Conservation (phyloP, 2,797 vertebrate species). For the Takifugu ocellatus region DNA sequence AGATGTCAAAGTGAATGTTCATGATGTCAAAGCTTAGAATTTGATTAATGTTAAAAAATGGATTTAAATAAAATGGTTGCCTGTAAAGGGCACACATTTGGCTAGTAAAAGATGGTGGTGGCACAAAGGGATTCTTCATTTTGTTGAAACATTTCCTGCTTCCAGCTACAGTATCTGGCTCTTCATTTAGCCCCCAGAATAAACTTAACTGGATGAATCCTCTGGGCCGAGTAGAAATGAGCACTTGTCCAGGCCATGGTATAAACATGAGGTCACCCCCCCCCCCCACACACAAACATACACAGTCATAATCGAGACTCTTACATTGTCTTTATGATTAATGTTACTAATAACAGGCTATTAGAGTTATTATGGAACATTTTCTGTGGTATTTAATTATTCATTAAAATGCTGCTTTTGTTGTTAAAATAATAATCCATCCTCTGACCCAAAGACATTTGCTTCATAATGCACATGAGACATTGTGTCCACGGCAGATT, state of each 20-base stretch:
- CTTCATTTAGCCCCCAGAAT: slow-evolving; percentile 24
- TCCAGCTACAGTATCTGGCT: slow-evolving; percentile 5
- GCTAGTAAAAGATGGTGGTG: slow-evolving; percentile 9
- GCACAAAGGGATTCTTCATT: slow-evolving; percentile 26
- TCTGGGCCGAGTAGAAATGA: slow-evolving; percentile 47
- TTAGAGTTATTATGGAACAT: slow-evolving; percentile 8
- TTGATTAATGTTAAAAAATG: too few relatives aligned
- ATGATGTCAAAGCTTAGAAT: neutral
- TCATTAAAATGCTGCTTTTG: slow-evolving; percentile 25
- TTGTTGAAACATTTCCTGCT: slow-evolving; percentile 32
- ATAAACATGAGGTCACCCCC: slow-evolving; percentile 51
- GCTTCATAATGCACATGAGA: slow-evolving; percentile 23
- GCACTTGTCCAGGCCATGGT: slow-evolving; percentile 50
- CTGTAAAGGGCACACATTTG: too few relatives aligned
- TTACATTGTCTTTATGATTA: slow-evolving; percentile 27
- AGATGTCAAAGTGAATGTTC: neutral
- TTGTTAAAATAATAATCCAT: slow-evolving; percentile 43
- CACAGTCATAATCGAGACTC: slow-evolving; percentile 5
- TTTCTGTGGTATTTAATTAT: slow-evolving; percentile 1
- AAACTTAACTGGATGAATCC: slow-evolving; percentile 34
- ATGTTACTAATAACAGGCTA: slow-evolving; percentile 27
- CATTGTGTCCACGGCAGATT: neutral
- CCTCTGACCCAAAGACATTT: neutral
- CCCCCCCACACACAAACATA: slow-evolving; percentile 8
- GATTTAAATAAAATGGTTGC: too few relatives aligned